Evolutionary conservation across 2,113 vertebrate genomes (phyloP).

Genomic region (Hyperopisus bebe): DNA sequence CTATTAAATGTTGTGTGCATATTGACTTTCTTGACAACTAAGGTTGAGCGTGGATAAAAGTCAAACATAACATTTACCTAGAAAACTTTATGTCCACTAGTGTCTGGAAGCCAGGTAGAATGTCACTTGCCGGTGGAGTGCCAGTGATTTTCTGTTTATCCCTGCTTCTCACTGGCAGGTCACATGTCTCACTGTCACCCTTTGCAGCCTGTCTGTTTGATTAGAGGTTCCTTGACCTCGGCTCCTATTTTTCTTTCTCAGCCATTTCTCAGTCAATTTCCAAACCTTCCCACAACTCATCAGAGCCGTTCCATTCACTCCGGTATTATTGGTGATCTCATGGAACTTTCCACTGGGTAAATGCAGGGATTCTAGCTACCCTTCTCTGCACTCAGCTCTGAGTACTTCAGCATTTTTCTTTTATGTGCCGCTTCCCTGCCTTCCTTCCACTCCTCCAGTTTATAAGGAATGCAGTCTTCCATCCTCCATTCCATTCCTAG

Average conservation of each 20-base stretch:
- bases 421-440: neutral
- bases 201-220: neutral
- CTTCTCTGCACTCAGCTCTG: neutral
- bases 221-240: neutral
- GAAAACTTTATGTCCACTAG: neutral
- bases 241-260: neutral
- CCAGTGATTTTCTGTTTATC: neutral
- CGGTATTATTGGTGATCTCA: neutral
- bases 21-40: neutral
- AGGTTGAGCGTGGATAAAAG: neutral
- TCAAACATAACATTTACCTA: neutral
- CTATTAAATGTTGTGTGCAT: neutral
- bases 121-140: neutral
- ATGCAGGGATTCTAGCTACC: neutral
- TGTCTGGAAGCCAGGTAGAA: neutral
- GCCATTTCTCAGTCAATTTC: neutral
- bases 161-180: neutral
- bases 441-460: neutral
- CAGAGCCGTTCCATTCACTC: neutral
- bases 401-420: neutral
- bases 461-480: neutral
- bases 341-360: neutral
- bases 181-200: neutral
- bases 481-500: neutral
- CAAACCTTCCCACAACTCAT: neutral